Conservation (phyloP, 1,140 invertebrate species). For the Sesamia nonagrioides region DNA sequence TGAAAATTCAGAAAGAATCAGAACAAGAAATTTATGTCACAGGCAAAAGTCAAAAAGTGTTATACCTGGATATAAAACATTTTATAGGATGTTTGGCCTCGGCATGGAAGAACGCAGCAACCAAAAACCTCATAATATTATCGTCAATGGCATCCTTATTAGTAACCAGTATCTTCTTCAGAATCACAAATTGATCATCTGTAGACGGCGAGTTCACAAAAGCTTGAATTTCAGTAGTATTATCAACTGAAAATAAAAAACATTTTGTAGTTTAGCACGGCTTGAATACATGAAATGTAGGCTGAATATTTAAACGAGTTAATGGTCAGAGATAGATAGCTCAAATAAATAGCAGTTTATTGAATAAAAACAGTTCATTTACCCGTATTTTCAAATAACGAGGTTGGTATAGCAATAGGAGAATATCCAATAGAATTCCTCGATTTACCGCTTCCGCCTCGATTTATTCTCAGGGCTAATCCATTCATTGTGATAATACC, state of each 20-base stretch:
- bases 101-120: constrained; percentile 66
- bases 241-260: constrained; percentile 51
- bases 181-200: constrained; percentile 65
- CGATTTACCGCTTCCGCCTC: constrained; percentile 62
- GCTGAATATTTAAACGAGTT: not conserved
- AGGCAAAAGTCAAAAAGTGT: too few relatives aligned
- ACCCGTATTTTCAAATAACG: constrained; percentile 53
- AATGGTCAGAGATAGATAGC: too few relatives aligned
- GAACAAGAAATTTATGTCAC: too few relatives aligned
- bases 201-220: constrained; percentile 60
- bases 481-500: constrained; percentile 62
- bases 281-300: not conserved
- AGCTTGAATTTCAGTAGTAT: constrained; percentile 51
- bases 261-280: not conserved
- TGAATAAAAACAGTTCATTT: not conserved
- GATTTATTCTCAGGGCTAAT: constrained; percentile 69
- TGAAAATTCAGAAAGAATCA: too few relatives aligned
- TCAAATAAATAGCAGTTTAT: too few relatives aligned
- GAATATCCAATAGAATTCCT: constrained; percentile 62
- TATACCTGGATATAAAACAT: constrained; percentile 73
- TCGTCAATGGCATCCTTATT: constrained; percentile 45
- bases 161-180: constrained; percentile 61
- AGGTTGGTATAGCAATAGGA: constrained; percentile 56
- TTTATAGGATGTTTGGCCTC: constrained; percentile 76
- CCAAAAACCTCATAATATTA: constrained; percentile 64